Conservation (phyloP, 2,888 invertebrate species). For the Pterostichus niger region DNA sequence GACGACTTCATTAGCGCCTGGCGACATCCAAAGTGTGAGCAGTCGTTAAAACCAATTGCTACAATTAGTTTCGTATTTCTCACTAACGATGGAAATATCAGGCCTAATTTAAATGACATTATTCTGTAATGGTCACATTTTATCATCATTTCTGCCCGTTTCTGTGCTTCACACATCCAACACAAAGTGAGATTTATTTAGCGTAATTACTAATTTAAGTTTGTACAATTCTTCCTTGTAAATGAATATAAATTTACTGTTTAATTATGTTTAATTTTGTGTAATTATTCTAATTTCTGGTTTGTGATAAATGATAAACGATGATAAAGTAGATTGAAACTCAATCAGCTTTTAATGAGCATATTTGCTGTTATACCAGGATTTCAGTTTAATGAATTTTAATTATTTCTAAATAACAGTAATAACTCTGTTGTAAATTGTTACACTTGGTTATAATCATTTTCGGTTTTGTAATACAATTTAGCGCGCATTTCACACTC, state of each 20-base stretch:
- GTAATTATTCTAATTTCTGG: constrained; percentile 14
- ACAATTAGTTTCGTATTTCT: constrained; percentile 62
- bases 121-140: constrained; percentile 46
- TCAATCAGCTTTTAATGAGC: constrained; percentile 36
- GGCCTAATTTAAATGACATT: constrained; percentile 56
- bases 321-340: constrained; percentile 1
- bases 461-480: too few species aligned
- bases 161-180: constrained; percentile 35
- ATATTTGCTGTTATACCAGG: neutral
- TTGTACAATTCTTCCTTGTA: constrained; percentile 31
- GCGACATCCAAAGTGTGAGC: constrained; percentile 43
- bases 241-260: constrained; percentile 35
- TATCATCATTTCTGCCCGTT: constrained; percentile 29
- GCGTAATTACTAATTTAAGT: constrained; percentile 40
- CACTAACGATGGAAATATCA: constrained; percentile 52
- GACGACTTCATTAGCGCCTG: constrained; percentile 54
- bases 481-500: too few species aligned
- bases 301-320: constrained; percentile 9
- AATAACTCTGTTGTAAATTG: neutral
- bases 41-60: constrained; percentile 62
- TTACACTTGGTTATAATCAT: neutral
- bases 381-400: constrained; percentile 1
- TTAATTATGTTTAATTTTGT: constrained; percentile 25
- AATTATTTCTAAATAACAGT: constrained; percentile 18
- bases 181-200: constrained; percentile 42